Conservation (phyloP, 2,113 vertebrate genomes). For the Notechis scutatus region DNA sequence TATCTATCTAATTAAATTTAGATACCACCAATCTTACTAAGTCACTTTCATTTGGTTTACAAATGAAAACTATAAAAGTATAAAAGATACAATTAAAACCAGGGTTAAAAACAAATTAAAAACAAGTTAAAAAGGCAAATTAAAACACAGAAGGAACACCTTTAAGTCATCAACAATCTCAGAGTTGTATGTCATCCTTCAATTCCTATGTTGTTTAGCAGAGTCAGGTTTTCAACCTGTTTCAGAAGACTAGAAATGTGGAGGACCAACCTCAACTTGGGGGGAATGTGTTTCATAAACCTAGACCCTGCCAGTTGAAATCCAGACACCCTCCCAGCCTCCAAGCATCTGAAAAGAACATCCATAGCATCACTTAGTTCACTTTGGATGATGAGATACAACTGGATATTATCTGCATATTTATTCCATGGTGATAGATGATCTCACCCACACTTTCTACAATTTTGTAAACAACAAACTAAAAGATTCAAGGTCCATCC, state of each 20-base stretch:
- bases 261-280: background rate
- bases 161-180: background rate
- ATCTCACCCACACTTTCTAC: background rate
- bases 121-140: background rate
- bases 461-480: no score
- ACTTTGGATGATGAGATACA: no score
- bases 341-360: no score
- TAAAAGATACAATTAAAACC: background rate
- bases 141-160: background rate
- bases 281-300: background rate
- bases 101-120: background rate
- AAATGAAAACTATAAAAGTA: background rate
- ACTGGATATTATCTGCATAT: no score
- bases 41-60: background rate
- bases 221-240: background rate
- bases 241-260: background rate
- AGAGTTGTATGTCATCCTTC: background rate
- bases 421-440: background rate
- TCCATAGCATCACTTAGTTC: no score
- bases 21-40: background rate
- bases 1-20: background rate
- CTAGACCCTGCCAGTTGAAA: background rate
- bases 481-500: no score
- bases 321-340: background rate
- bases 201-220: background rate